A percentile compares a stretch with the other conserved stretches of the same genome.
These are phyloP conservation scores for Hylia prasina DNA, from an alignment of 2,113 vertebrate species.

Conservation along the genomic window DNA sequence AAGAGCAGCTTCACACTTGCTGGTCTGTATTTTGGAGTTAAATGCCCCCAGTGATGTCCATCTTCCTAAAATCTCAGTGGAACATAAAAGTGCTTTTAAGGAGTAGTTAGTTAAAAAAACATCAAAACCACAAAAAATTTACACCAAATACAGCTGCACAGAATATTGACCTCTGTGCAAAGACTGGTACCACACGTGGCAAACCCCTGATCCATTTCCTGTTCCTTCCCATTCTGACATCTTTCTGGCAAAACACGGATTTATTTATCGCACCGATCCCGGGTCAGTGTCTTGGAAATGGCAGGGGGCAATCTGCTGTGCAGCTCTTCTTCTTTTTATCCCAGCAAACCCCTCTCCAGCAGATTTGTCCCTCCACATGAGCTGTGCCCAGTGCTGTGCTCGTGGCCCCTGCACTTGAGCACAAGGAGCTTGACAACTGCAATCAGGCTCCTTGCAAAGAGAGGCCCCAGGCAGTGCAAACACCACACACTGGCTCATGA, in stretches of 20 bases:
- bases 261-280: rapidly evolving
- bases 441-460: slow-evolving; percentile 15
- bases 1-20: neutral
- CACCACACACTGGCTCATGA: slow-evolving; percentile 25
- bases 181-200: neutral
- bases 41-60: neutral
- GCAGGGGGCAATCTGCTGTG: neutral
- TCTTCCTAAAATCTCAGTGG: neutral
- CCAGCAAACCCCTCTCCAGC: neutral
- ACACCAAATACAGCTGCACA: neutral
- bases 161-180: neutral
- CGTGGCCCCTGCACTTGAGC: neutral
- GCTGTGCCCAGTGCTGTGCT: neutral
- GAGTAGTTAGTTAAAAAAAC: neutral
- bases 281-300: neutral
- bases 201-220: neutral
- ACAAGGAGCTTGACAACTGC: neutral
- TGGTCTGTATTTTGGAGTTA: neutral
- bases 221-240: neutral
- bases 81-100: neutral
- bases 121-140: neutral
- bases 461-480: slow-evolving; percentile 28
- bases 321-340: neutral
- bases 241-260: neutral
- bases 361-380: neutral